Conservation (phyloP, 37 sponge, comb jelly and placozoan genomes). For the Cliona cf. orientalis region DNA sequence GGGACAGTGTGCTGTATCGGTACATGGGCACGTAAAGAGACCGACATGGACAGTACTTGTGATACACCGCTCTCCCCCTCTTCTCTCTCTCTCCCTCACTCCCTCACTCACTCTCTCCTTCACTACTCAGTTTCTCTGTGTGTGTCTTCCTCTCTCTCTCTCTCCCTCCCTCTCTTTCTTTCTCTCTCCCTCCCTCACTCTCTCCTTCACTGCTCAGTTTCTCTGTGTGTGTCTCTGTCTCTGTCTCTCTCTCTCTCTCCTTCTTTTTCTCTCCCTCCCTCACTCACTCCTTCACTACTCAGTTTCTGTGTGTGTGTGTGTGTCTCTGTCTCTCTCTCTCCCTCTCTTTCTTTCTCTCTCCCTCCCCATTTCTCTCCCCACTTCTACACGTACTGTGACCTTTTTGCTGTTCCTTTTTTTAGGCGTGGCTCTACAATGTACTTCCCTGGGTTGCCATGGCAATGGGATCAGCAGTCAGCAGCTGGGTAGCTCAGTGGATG, state of each 20-base stretch:
- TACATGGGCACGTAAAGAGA: too few species aligned
- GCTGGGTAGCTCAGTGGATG: slow-evolving; percentile 13
- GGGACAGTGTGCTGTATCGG: too few species aligned
- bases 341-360: not conserved
- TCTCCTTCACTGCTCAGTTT: not conserved
- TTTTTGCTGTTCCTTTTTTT: not conserved
- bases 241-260: slow-evolving; percentile 1
- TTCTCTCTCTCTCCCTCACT: not conserved
- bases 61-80: too few species aligned
- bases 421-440: slow-evolving; percentile 35
- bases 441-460: slow-evolving; percentile 48
- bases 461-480: slow-evolving; percentile 9
- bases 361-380: not conserved
- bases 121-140: not conserved
- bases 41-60: too few species aligned
- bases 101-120: not conserved
- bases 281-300: not conserved
- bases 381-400: not conserved
- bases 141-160: not conserved
- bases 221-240: not conserved
- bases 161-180: slow-evolving; percentile 5
- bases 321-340: not conserved
- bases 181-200: not conserved
- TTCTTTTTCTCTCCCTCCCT: not conserved
- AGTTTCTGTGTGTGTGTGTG: not conserved